phyloP scores from a whole-genome alignment of 2,888 invertebrate species.

The Chrysopilus asiliformis region DNA sequence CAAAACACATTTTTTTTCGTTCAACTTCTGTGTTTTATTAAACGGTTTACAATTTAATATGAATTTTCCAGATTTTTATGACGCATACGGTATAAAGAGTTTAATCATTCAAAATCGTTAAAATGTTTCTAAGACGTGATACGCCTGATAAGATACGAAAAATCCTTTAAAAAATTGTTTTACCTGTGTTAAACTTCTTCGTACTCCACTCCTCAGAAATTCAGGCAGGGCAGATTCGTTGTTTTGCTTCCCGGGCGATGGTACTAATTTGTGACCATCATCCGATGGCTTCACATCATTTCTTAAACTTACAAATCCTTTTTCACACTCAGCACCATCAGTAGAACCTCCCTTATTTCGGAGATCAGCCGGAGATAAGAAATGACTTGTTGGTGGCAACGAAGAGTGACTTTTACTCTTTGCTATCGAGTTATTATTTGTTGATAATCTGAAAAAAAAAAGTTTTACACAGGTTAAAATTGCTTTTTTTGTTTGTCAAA shows the following conservation, averaged over 20 bases:
- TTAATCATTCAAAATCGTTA: no score
- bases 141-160: constrained; percentile 1
- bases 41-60: no score
- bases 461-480: no score
- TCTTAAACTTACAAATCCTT: constrained; percentile 15
- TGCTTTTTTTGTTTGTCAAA: no score
- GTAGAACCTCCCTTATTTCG: constrained; percentile 26
- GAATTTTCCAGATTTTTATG: no score
- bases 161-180: no score
- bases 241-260: constrained; percentile 10
- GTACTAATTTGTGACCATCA: constrained; percentile 8
- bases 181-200: constrained; percentile 29
- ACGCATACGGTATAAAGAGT: no score
- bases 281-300: constrained; percentile 9
- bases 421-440: constrained; percentile 31
- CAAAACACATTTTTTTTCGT: no score
- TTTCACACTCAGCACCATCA: no score
- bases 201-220: constrained; percentile 26
- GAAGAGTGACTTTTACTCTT: constrained; percentile 37
- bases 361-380: constrained; percentile 24
- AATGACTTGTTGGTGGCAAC: constrained; percentile 15
- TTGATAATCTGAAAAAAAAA: constrained; percentile 14
- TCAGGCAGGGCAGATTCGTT: constrained; percentile 23
- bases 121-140: not conserved
- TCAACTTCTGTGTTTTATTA: no score